Evolutionary conservation across 2,113 vertebrate genomes (phyloP).

Genomic region (Pygoscelis adeliae): DNA sequence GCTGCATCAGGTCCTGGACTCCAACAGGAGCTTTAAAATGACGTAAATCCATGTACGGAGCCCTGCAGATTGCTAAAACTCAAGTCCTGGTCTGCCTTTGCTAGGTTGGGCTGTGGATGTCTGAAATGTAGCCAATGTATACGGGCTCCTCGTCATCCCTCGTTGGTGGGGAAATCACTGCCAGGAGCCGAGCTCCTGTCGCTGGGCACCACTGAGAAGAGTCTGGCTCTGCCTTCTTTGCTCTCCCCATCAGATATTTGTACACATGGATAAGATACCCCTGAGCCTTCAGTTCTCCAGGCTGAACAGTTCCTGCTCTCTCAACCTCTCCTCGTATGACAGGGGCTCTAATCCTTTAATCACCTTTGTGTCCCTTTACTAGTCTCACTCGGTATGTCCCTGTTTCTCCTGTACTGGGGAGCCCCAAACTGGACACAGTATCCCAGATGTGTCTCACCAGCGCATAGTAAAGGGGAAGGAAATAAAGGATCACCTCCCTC

Average conservation of each 20-base stretch:
- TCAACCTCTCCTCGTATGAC: neutral
- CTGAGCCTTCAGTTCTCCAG: neutral
- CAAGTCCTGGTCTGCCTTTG: neutral
- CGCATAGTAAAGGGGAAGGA: neutral
- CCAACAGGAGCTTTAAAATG: neutral
- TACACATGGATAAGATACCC: neutral
- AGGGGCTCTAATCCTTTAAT: neutral
- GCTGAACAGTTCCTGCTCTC: neutral
- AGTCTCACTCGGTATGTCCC: neutral
- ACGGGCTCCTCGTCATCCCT: neutral
- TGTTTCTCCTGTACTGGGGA: neutral
- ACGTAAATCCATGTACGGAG: neutral
- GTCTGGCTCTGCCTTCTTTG: neutral
- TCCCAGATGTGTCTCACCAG: neutral
- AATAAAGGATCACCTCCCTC: neutral
- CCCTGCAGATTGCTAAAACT: neutral
- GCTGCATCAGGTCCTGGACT: neutral
- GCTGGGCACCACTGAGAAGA: neutral
- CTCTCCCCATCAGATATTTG: neutral
- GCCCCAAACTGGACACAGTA: neutral
- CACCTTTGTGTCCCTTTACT: neutral
- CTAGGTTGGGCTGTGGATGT: neutral
- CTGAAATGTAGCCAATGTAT: accelerated
- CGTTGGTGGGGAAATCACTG: neutral
- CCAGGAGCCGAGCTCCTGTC: neutral